Conservation (phyloP, 2,888 invertebrate genomes). For the Drosophila nr. perissopoda region DNA sequence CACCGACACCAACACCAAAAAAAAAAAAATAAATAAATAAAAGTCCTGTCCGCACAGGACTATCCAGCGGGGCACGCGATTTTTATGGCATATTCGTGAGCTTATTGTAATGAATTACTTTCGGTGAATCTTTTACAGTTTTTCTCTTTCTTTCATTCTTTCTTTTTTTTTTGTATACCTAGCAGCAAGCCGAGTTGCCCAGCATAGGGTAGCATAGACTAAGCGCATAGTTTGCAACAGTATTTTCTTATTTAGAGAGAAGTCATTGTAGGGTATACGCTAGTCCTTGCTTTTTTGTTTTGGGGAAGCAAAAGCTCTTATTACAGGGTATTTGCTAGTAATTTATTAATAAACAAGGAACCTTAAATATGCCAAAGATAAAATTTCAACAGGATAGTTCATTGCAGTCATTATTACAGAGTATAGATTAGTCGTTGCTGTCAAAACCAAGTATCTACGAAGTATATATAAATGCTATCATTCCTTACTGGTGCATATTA, state of each 20-base stretch:
- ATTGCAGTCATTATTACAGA: neutral
- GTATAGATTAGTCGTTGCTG: neutral
- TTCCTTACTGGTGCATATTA: neutral
- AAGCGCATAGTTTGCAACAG: too few relatives aligned
- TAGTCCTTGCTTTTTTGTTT: too few relatives aligned
- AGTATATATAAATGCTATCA: too few relatives aligned
- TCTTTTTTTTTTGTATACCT: neutral
- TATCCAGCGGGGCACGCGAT: constrained; percentile 60
- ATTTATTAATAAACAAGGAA: neutral
- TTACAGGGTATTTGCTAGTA: neutral
- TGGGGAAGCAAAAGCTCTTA: too few relatives aligned
- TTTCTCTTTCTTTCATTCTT: neutral
- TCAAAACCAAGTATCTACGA: neutral
- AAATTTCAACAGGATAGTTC: neutral
- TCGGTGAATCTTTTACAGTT: constrained; percentile 39
- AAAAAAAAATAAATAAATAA: neutral
- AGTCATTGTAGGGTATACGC: neutral
- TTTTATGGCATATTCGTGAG: constrained; percentile 84
- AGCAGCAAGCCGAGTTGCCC: neutral
- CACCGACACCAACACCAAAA: neutral
- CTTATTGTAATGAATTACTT: constrained; percentile 84
- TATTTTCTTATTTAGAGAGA: neutral
- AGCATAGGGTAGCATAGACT: neutral
- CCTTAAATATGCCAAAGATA: neutral
- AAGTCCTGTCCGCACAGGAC: constrained; percentile 17